Evolutionary conservation across 2,113 vertebrate species (phyloP), one percentile per base, ranked within the genome.

Genomic region (Ceyx melanurus): DNA sequence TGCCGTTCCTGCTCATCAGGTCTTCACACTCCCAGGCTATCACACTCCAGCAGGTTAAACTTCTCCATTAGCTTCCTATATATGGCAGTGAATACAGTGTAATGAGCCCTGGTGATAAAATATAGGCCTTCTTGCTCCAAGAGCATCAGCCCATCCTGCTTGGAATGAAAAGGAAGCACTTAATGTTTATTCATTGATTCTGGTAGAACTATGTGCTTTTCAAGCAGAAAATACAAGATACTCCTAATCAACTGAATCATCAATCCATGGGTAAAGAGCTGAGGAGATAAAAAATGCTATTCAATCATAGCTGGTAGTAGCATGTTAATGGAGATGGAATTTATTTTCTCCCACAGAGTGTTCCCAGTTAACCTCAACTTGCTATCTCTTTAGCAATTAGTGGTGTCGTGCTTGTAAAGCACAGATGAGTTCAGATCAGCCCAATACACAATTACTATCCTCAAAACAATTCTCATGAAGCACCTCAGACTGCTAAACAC

Each of bases 101-200:
- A 35, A 75, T 81, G 70, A 89, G 91, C 70, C 37, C 57, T 0
- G 11, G 65, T 75, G 84, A 82, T 89, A 71, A 92, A 90, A 72
- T 84, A 50, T 25, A 71, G 84, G 74, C 81, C 86, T 90, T 23
- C 73, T 56, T 82, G 40, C 84, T 90, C 66, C 48, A n/a, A 78
- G 57, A 88, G 65, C 84, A 43, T 64, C 89, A 86, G 92, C 82
- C 82, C 79, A 56, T 82, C 79, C 64, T 0, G 13, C 75, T 74
- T 80, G 81, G 85, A 92, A 92, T 89, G 74, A 86, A 77, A 90
- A 62, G 65, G 61, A 92, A 84, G 84, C 86, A 42, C 90, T 94
- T 89, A 80, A 89, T 95, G 93, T 94, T 96, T 95, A 91, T 94
- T 95, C 94, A 96, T 95, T 77, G 90, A 92, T 95, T 95, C 79